Percentiles rank a stretch among this genome's conserved stretches.
Conservation (phyloP, 2,113 vertebrate genomes). For the Phasianus colchicus region DNA sequence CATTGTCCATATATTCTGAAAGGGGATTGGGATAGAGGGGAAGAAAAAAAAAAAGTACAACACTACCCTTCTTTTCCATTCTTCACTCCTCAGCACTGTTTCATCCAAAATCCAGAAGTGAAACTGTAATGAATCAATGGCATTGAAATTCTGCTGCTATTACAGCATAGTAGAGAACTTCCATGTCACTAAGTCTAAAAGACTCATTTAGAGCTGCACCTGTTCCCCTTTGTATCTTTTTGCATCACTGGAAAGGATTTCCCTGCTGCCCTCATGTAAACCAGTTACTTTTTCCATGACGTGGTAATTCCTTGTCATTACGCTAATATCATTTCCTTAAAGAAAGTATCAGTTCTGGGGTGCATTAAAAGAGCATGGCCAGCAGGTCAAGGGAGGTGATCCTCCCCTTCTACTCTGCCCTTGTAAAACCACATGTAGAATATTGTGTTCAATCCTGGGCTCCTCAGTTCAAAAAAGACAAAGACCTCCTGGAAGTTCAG, state of each 20-base stretch:
- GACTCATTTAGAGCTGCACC: background rate
- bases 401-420: too few relatives aligned
- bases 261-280: background rate
- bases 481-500: too few relatives aligned
- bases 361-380: too few relatives aligned
- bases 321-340: background rate
- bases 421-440: too few relatives aligned
- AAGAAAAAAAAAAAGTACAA: background rate
- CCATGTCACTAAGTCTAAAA: background rate
- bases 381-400: too few relatives aligned
- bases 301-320: background rate
- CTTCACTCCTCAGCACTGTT: background rate
- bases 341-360: background rate
- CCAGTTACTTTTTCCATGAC: too few relatives aligned
- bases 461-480: too few relatives aligned
- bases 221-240: background rate
- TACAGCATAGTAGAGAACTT: background rate
- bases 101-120: background rate
- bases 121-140: background rate
- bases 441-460: too few relatives aligned
- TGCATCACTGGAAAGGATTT: background rate
- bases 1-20: background rate
- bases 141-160: background rate
- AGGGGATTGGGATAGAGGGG: rapidly evolving
- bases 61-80: background rate